phyloP scores from a whole-genome alignment of 1,140 invertebrate genomes.

The Diprion similis region DNA sequence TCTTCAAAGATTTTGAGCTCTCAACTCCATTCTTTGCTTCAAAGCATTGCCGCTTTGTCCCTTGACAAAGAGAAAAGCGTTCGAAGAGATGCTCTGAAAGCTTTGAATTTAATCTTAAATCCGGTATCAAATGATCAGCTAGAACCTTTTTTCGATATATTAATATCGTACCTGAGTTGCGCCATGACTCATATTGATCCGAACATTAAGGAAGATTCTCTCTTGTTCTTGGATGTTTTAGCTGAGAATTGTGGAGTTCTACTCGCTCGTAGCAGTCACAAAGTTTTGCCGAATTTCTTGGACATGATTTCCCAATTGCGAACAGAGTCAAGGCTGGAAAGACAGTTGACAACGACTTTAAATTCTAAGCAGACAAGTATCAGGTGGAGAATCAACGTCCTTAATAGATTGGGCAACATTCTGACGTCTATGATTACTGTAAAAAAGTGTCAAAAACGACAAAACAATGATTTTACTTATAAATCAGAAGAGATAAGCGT shows the following conservation, averaged over 20 bases:
- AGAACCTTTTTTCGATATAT: slow-evolving; percentile 74
- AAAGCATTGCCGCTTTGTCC: slow-evolving; percentile 71
- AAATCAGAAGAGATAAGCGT: slow-evolving; percentile 3
- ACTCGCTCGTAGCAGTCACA: slow-evolving; percentile 69
- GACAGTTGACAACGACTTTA: slow-evolving; percentile 70
- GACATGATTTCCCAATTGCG: slow-evolving; percentile 78
- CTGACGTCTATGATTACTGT: slow-evolving; percentile 59
- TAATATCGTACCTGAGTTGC: slow-evolving; percentile 81
- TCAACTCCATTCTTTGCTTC: slow-evolving; percentile 72
- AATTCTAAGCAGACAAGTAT: slow-evolving; percentile 72
- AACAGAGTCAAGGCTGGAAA: slow-evolving; percentile 66
- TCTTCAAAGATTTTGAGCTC: slow-evolving; percentile 63
- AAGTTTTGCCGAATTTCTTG: slow-evolving; percentile 78
- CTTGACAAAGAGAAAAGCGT: slow-evolving; percentile 77
- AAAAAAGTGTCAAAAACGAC: slow-evolving; percentile 20
- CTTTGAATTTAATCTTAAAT: slow-evolving; percentile 70
- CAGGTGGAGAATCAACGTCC: slow-evolving; percentile 78
- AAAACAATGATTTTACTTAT: background rate
- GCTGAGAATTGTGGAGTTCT: slow-evolving; percentile 67
- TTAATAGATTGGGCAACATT: slow-evolving; percentile 70
- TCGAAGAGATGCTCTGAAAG: slow-evolving; percentile 71
- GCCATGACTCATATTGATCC: slow-evolving; percentile 87
- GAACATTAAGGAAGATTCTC: slow-evolving; percentile 80
- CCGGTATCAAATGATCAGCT: slow-evolving; percentile 60
- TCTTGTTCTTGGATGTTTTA: slow-evolving; percentile 77